Conservation (phyloP, 2,113 vertebrate species). For the Atractosteus spatula region DNA sequence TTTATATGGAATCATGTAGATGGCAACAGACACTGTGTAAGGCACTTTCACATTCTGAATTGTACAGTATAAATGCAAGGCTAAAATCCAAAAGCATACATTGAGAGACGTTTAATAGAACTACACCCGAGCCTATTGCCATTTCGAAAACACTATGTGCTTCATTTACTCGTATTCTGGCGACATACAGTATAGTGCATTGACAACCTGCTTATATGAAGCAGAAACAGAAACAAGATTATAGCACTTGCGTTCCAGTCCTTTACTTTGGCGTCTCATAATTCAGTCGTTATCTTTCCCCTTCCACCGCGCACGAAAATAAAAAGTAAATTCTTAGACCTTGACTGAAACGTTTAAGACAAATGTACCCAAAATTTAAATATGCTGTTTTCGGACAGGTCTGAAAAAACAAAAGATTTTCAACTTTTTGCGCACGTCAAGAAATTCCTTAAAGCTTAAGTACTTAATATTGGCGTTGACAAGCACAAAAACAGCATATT, state of each 20-base stretch:
- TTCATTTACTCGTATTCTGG: slow-evolving; percentile 40
- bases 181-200: slow-evolving; percentile 57
- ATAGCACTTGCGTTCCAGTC: slow-evolving; percentile 44
- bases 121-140: slow-evolving; percentile 46
- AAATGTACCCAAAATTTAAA: slow-evolving; percentile 16
- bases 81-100: slow-evolving; percentile 30
- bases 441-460: too few relatives aligned
- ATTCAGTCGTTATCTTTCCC: slow-evolving; percentile 26
- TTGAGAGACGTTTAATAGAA: slow-evolving; percentile 32
- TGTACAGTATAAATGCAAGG: slow-evolving; percentile 46
- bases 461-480: background rate
- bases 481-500: background rate
- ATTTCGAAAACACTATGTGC: slow-evolving; percentile 37
- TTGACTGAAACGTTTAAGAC: too few relatives aligned
- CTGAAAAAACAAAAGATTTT: slow-evolving; percentile 13
- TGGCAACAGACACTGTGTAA: slow-evolving; percentile 55
- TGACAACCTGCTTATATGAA: slow-evolving; percentile 36
- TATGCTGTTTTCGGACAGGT: slow-evolving; percentile 13
- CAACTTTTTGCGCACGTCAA: background rate
- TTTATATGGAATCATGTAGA: slow-evolving; percentile 25
- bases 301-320: background rate
- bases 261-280: slow-evolving; percentile 46
- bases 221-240: slow-evolving; percentile 51
- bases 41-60: slow-evolving; percentile 57
- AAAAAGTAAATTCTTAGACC: too few relatives aligned